Conservation (phyloP, 2,888 invertebrate species). For the Platerodrilus igneus region DNA sequence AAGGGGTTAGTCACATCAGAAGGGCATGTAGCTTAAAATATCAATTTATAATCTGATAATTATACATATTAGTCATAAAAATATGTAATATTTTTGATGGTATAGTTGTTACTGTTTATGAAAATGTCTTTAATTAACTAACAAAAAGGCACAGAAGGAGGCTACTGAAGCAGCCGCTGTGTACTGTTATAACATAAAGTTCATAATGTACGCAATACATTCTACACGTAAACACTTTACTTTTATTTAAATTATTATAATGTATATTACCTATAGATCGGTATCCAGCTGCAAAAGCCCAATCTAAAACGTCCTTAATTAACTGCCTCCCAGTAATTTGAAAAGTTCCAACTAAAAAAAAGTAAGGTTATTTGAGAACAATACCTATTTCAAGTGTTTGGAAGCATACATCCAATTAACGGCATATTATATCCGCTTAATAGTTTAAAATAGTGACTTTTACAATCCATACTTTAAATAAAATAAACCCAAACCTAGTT, state of each 20-base stretch:
- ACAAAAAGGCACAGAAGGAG: no score
- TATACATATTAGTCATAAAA: no score
- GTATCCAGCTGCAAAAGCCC: constrained; percentile 63
- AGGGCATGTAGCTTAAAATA: no score
- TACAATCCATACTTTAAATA: constrained; percentile 17
- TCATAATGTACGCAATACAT: no score
- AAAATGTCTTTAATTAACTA: no score
- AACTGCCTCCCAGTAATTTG: constrained; percentile 52
- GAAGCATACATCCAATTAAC: constrained; percentile 53
- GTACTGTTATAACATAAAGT: no score
- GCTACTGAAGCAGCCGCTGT: no score
- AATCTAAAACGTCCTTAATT: constrained; percentile 55
- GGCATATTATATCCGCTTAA: constrained; percentile 53
- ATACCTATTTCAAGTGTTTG: constrained; percentile 8
- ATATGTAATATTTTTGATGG: no score
- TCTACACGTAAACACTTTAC: constrained; percentile 3
- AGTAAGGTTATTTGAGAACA: background rate
- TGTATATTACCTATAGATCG: constrained; percentile 61
- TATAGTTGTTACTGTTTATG: no score
- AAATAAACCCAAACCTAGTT: no score
- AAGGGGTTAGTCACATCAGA: no score
- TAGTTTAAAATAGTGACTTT: constrained; percentile 35
- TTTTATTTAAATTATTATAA: constrained; percentile 11
- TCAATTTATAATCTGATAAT: no score
- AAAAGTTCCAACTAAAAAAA: constrained; percentile 60